Percentiles rank a stretch among this genome's conserved stretches.
Evolutionary conservation across 37 sponge, comb jelly and placozoan species (phyloP).

Genomic region (Spongia lamella): DNA sequence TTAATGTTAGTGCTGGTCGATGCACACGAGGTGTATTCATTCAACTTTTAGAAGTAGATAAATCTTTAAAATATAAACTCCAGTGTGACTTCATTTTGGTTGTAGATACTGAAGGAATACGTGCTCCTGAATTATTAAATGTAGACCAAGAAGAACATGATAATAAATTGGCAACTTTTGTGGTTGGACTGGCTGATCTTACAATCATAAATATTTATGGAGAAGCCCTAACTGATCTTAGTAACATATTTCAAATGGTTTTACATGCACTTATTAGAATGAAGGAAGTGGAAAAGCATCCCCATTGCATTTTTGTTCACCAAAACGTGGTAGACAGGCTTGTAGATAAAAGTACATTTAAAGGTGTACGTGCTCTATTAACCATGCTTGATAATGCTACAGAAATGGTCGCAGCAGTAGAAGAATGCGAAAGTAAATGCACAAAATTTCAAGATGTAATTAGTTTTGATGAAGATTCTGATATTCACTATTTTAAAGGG

Average conservation of each 20-base stretch:
- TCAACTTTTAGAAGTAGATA: neutral
- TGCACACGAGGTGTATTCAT: constrained; percentile 21
- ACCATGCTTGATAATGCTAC: constrained; percentile 3
- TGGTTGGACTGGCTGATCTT: neutral
- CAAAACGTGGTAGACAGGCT: constrained; percentile 2
- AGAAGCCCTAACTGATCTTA: neutral
- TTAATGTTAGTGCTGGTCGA: constrained; percentile 11
- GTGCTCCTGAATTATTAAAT: constrained; percentile 2
- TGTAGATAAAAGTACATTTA: neutral
- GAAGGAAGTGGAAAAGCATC: neutral
- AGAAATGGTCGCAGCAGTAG: neutral
- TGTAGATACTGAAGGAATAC: constrained; percentile 9
- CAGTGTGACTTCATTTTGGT: constrained; percentile 8
- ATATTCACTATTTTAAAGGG: constrained; percentile 5
- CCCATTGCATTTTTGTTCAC: no score
- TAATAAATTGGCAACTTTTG: constrained; percentile 14
- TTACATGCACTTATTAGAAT: constrained; percentile 13
- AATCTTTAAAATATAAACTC: neutral
- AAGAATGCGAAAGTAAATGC: constrained; percentile 1
- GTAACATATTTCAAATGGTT: constrained; percentile 9
- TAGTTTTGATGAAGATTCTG: neutral
- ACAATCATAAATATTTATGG: constrained; percentile 10
- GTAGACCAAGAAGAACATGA: neutral
- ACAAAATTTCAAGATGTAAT: constrained; percentile 1
- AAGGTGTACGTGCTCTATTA: neutral